Percentiles rank a stretch among this genome's conserved stretches.
Conservation (phyloP, 2,797 vertebrate genomes). For the Chloroceryle amazona region DNA sequence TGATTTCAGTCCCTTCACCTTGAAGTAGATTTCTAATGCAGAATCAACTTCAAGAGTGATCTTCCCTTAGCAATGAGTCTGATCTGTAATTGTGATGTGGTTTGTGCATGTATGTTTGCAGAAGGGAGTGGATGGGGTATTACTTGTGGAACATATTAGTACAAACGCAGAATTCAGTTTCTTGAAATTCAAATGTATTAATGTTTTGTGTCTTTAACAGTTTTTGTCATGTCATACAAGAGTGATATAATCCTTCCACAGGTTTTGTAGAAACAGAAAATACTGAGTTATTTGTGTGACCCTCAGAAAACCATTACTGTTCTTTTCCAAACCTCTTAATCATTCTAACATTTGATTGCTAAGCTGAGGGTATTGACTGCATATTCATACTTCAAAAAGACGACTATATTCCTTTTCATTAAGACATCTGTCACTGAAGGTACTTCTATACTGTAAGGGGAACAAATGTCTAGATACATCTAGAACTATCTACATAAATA, state of each 20-base stretch:
- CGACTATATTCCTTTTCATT: not conserved
- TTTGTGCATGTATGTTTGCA: accelerated
- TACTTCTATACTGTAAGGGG: not conserved
- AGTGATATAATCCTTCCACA: not conserved
- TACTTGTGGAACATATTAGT: not conserved
- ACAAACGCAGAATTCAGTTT: not conserved
- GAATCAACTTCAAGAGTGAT: not conserved
- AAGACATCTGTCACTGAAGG: not conserved
- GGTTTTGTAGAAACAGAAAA: not conserved
- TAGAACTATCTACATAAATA: not conserved
- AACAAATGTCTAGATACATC: not conserved
- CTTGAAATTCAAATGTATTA: not conserved
- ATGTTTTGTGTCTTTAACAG: not conserved
- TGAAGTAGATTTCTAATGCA: not conserved
- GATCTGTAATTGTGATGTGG: not conserved
- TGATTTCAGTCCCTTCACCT: not conserved
- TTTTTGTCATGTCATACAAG: not conserved
- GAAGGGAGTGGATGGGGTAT: not conserved
- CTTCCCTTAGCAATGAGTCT: not conserved
- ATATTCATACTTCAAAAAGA: not conserved
- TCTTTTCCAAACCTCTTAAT: not conserved
- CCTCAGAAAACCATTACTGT: not conserved
- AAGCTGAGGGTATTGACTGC: not conserved
- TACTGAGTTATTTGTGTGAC: not conserved
- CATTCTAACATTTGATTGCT: not conserved